Evolutionary conservation across 1,140 invertebrate species (phyloP).

Genomic region (Drosophila eugracilis): DNA sequence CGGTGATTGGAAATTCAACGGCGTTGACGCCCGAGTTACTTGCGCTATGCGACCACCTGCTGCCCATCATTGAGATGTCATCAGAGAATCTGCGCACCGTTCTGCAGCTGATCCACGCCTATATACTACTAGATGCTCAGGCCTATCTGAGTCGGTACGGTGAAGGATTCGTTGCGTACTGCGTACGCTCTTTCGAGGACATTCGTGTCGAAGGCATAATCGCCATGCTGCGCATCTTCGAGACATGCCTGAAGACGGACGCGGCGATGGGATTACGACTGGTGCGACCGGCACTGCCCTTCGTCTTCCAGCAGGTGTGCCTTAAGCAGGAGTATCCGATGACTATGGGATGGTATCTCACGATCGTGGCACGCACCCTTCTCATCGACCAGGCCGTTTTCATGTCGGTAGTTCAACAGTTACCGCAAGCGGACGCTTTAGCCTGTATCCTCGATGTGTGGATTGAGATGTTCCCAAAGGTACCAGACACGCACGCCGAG

Average conservation of each 20-base stretch:
- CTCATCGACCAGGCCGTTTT: slow-evolving; percentile 90
- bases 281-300: slow-evolving; percentile 88
- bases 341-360: slow-evolving; percentile 91
- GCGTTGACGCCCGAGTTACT: slow-evolving; percentile 88
- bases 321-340: slow-evolving; percentile 89
- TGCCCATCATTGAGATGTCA: slow-evolving; percentile 91
- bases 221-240: slow-evolving; percentile 90
- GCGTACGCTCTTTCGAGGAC: slow-evolving; percentile 91
- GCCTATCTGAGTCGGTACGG: slow-evolving; percentile 92
- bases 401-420: slow-evolving; percentile 87
- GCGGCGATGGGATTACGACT: slow-evolving; percentile 88
- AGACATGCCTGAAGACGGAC: slow-evolving; percentile 89
- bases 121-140: slow-evolving; percentile 92
- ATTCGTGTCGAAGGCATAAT: slow-evolving; percentile 92
- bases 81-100: slow-evolving; percentile 92
- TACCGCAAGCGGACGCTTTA: slow-evolving; percentile 87
- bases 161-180: slow-evolving; percentile 87
- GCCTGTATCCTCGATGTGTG: slow-evolving; percentile 90
- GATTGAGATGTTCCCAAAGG: slow-evolving; percentile 91
- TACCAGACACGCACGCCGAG: slow-evolving; percentile 91
- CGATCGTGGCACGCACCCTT: slow-evolving; percentile 91
- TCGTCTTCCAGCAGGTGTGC: slow-evolving; percentile 88
- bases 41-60: slow-evolving; percentile 91
- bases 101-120: slow-evolving; percentile 92
- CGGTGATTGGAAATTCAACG: slow-evolving; percentile 91